These are phyloP conservation scores for Thaumetopoea pityocampa DNA, from an alignment of 1,140 invertebrate genomes.

Conservation along the genomic window DNA sequence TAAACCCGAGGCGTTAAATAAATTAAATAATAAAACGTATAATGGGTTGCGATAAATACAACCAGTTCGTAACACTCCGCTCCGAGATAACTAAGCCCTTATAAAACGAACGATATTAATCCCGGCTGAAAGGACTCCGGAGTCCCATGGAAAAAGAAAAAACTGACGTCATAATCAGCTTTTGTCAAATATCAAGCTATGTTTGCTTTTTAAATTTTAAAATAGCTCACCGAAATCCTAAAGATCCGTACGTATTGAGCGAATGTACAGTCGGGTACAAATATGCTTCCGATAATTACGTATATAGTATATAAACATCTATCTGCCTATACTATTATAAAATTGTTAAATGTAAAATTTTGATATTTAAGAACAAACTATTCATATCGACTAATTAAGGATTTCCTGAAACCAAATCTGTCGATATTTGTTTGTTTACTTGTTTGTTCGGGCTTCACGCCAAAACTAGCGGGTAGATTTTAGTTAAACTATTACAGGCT, in stretches of 20 bases:
- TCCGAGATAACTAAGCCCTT: conserved; percentile 69
- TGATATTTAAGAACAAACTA: too few relatives aligned
- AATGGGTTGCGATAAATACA: conserved; percentile 71
- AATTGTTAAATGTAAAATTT: too few relatives aligned
- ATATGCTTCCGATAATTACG: too few relatives aligned
- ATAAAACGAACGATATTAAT: conserved; percentile 72
- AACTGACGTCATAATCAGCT: conserved; percentile 74
- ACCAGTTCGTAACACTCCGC: conserved; percentile 57
- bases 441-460: too few relatives aligned
- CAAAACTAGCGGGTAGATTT: too few relatives aligned
- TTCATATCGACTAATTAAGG: too few relatives aligned
- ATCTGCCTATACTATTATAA: too few relatives aligned
- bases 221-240: conserved; percentile 52
- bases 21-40: conserved; percentile 76
- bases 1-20: conserved; percentile 69
- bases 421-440: too few relatives aligned
- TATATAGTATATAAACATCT: too few relatives aligned
- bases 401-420: too few relatives aligned
- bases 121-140: conserved; percentile 63
- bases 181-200: conserved; percentile 71
- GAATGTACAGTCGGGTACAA: conserved; percentile 36
- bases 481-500: too few relatives aligned
- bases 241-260: conserved; percentile 12
- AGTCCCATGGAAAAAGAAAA: conserved; percentile 44
- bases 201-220: conserved; percentile 65